Evolutionary conservation across 2,797 vertebrate species (phyloP), one percentile per base, ranked within the genome.

Genomic region (Clarias fuscus): DNA sequence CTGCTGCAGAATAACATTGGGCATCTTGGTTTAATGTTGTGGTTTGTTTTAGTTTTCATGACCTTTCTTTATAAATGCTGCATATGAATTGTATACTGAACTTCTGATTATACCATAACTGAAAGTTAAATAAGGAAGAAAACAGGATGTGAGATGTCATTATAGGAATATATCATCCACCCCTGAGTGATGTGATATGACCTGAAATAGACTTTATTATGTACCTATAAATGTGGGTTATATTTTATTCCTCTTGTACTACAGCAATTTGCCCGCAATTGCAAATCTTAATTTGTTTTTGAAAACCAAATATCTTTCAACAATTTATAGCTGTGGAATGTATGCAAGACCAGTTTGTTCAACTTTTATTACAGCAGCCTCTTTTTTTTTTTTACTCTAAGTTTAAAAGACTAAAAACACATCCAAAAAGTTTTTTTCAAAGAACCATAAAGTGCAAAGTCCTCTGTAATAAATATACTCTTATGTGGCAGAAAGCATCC

Each of bases 1-100:
- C 88, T 89, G 24, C 80, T 73, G 82, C 22, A 68, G 67, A 73
- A 84, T 53, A 70, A n/a, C 48, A 61, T 24, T 56, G 53, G 53
- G 13, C 53, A 56, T 13, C 14, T 56, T 56, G 53, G 53, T 56
- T 56, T 56, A 56, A 14, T 56, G 53, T 53, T 53, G 13, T 53
- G 37, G 20, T 40, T 72, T 72, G 37, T 71, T 20, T 37, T 10
- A 1, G 14, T 37, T 20, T 18, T 64, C 61, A 22, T 40, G n/a
- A 5, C 7, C 0, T 17, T 76, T 77, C 53, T 40, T 58, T 59
- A 58, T 76, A 33, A 68, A 68, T 30, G 22, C 3, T 65, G 62
- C 3, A 76, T 30, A 58, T 58, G 7, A 33, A 59, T 77, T 18
- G 11, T 22, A 33, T 3, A 58, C 30, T 22, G 4, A 40, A 62